Base-by-base conservation (phyloP, 2,113 vertebrate genomes). In the Phaethon lepturus region DNA sequence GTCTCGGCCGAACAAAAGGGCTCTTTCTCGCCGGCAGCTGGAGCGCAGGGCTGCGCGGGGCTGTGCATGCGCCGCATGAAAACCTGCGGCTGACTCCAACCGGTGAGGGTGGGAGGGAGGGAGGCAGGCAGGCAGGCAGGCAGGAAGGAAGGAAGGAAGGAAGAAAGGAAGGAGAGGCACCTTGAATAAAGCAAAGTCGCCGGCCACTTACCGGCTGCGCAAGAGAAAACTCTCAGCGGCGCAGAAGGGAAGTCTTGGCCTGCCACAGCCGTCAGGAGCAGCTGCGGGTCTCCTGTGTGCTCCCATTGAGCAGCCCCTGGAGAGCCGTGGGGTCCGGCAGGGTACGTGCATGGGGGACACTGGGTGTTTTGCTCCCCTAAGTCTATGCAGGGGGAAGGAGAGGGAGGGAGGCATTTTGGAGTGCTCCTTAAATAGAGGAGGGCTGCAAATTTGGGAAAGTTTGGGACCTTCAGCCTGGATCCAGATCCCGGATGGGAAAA, bases 1-100 rank as follows among this genome's bases (percentile, higher is more conserved):
- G 55, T 71, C 72, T 90, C 64, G 17, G 47, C 91, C 38, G 1
- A 89, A 92, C 26, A 40, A 56, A 92, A 93, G 90, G 67, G 82
- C 95, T 53, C 44, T 75, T 95, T 97, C 92, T 91, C 44, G 2
- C 88, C 59, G 80, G 97, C 97, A 98, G 97, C 97, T 98, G 98
- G 91, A 97, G 95, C 9, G 9, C 91, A 66, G 96, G 80, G 93
- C 88, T 78, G 67, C 11, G 20, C 96, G 93, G 64, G 62, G 73
- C 67, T 66, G 79, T 94, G 90, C 89, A 95, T 67, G 67, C 2
- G 6, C 58, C 2, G 45, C 85, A 68, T 75, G 79, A 85, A 97
- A 95, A 88, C 93, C 88, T 90, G 96, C 28, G 25, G 73, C 82
- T 0, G 0, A 84, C 82, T 91, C 67, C 33, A 67, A 64, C 29